Conservation (phyloP, 2,113 vertebrate species). For the Cynopterus brachyotis region DNA sequence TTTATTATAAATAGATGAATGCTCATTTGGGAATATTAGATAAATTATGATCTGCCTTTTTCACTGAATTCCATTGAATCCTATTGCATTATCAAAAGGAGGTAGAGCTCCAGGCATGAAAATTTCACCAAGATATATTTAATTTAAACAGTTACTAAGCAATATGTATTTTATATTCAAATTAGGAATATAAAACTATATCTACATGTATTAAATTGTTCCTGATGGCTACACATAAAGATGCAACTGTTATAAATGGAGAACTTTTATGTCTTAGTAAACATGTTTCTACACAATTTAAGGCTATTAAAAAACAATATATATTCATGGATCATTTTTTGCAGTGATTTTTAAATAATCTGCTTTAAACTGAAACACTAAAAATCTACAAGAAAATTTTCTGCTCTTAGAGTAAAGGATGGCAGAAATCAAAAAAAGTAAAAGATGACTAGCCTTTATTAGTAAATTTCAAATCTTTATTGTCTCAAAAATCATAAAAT, state of each 20-base stretch:
- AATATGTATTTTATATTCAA: constrained; percentile 1
- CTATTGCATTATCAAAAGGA: background rate
- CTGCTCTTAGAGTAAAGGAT: background rate
- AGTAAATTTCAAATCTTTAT: background rate
- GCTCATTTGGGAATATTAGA: background rate
- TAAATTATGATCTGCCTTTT: background rate
- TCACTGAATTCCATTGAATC: background rate
- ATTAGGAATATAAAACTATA: background rate
- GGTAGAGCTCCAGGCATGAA: background rate
- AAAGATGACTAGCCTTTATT: background rate
- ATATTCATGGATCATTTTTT: background rate
- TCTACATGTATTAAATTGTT: background rate
- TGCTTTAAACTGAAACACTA: constrained; percentile 9
- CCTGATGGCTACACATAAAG: background rate
- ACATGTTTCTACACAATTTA: background rate
- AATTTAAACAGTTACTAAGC: background rate
- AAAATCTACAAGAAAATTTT: background rate
- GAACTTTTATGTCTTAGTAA: constrained; percentile 6
- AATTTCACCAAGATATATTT: background rate
- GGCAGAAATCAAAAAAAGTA: background rate
- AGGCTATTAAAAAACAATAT: background rate
- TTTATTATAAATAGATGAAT: background rate
- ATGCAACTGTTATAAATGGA: background rate
- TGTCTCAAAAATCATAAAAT: constrained; percentile 2
- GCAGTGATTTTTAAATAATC: background rate